phyloP scores from a whole-genome alignment of 2,113 vertebrate species.

The Corynorhinus townsendii region DNA sequence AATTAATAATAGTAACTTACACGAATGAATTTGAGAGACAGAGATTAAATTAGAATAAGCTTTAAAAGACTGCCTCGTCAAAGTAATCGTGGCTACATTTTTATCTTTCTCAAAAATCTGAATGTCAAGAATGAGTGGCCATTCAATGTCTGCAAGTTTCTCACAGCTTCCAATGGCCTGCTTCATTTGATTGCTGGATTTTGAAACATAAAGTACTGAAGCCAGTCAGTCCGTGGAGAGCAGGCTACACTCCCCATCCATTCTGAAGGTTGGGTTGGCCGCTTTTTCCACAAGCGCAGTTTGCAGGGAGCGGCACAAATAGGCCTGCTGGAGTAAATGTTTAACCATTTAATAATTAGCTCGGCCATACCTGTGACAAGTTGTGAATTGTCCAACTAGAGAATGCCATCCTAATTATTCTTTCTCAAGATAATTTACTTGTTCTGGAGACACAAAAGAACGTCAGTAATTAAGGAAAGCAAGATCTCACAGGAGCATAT shows the following conservation, averaged over 20 bases:
- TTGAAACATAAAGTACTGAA: slow-evolving; percentile 25
- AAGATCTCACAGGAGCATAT: slow-evolving; percentile 63
- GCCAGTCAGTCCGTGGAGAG: background rate
- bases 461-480: slow-evolving; percentile 75
- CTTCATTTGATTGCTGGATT: background rate
- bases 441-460: slow-evolving; percentile 73
- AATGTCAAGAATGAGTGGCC: slow-evolving; percentile 56
- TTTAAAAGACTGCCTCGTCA: slow-evolving; percentile 64
- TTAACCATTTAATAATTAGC: slow-evolving; percentile 78
- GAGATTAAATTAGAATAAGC: slow-evolving; percentile 71
- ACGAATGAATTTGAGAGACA: slow-evolving; percentile 59
- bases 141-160: slow-evolving; percentile 14
- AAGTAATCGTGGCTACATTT: slow-evolving; percentile 66
- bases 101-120: slow-evolving; percentile 63
- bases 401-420: slow-evolving; percentile 77
- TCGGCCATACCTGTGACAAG: slow-evolving; percentile 74
- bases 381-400: slow-evolving; percentile 74
- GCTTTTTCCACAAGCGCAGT: slow-evolving; percentile 37
- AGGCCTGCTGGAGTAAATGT: slow-evolving; percentile 67
- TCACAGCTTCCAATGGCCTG: slow-evolving; percentile 10
- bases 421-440: slow-evolving; percentile 77
- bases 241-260: slow-evolving; percentile 6
- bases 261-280: slow-evolving; percentile 49
- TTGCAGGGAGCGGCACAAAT: slow-evolving; percentile 31
- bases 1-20: slow-evolving; percentile 60